These are phyloP conservation scores for Gasterosteus nipponicus DNA, from an alignment of 2,113 vertebrate genomes.

Conservation along the genomic window DNA sequence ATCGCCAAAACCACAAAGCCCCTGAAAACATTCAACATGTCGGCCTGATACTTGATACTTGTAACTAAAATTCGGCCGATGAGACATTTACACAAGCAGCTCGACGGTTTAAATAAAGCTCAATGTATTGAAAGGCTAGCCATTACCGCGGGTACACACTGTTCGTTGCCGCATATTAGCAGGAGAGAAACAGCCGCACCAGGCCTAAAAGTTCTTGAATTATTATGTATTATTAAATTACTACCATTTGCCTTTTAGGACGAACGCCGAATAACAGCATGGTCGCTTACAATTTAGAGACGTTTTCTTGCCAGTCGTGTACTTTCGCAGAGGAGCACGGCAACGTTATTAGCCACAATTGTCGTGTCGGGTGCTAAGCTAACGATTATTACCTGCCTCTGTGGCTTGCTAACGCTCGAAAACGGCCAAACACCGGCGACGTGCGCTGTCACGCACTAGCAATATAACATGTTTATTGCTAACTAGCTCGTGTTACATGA, in stretches of 20 bases:
- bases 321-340: background rate
- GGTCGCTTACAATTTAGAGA: background rate
- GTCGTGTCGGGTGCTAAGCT: conserved; percentile 63
- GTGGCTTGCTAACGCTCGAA: conserved; percentile 51
- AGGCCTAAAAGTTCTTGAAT: conserved; percentile 62
- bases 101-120: background rate
- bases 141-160: conserved; percentile 1
- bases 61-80: conserved; percentile 6
- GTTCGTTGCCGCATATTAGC: conserved; percentile 29
- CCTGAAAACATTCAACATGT: background rate
- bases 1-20: background rate
- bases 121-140: background rate
- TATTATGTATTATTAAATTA: conserved; percentile 1
- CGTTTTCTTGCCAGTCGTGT: conserved; percentile 1
- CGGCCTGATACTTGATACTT: fast-evolving
- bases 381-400: conserved; percentile 51
- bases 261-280: background rate
- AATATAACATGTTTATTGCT: conserved; percentile 32
- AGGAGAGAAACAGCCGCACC: background rate
- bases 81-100: background rate
- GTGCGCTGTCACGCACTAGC: conserved; percentile 52
- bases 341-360: background rate
- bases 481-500: conserved; percentile 32
- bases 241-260: background rate
- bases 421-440: conserved; percentile 60